Base-by-base conservation (phyloP, 2,113 vertebrate genomes). In the Phalacrocorax brasilianus region DNA sequence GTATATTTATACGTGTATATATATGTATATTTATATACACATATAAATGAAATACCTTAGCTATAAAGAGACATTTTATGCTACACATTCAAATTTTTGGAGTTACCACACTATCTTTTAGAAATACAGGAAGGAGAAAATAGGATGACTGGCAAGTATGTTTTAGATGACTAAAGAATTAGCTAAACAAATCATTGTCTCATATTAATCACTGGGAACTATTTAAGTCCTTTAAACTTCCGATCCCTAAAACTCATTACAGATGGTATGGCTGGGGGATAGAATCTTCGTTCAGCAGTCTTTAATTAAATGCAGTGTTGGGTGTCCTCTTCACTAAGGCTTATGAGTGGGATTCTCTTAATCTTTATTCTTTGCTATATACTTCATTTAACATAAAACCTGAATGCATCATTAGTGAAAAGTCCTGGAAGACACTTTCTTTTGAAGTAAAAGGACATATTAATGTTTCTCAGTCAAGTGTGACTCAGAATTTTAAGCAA, bases 181-280 rank as follows among this genome's bases (percentile, higher is more conserved):
- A 90, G 47, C 65, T 88, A 86, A 90, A 81, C 16, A 92, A 93
- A 92, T 92, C n/a, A 45, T 86, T 92, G 56, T 53, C 59, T 93
- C 7, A 8, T 78, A 61, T 85, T 84, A 86, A 84, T 95, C 68
- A 78, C 73, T 38, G 17, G 44, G 18, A 94, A 85, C 30, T 89
- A 59, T 20, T 84, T 67, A 70, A 91, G 22, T 84, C 24, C 68
- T 92, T 94, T 93, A 80, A 85, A 91, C 21, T 72, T 95, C 50
- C 21, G 8, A 42, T 80, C 35, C 59, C 50, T 85, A 67, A 74
- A 97, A 89, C 32, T 84, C 40, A 35, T 59, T 83, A 32, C 52
- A 92, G 77, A 85, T 93, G 52, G 13, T 74, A 33, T 49, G 44
- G 42, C 67, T 80, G 65, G 21, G 30, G 27, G 17, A 68, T 65